These are phyloP conservation scores for Leptosomus discolor DNA, from an alignment of 2,113 vertebrate species.

Conservation along the genomic window DNA sequence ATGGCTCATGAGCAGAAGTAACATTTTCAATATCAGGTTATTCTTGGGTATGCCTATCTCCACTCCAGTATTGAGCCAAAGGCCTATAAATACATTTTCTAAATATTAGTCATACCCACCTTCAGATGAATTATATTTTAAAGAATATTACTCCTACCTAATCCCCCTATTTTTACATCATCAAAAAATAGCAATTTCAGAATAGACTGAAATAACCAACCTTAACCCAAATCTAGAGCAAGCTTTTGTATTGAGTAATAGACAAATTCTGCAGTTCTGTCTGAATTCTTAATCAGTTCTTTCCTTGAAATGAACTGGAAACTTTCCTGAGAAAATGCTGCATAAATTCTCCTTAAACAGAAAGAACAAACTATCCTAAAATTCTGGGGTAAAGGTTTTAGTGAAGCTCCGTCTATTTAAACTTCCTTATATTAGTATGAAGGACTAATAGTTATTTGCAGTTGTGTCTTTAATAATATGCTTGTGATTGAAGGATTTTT, in stretches of 20 bases:
- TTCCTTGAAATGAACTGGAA: not conserved
- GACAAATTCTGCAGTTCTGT: not conserved
- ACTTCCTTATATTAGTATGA: not conserved
- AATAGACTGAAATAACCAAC: constrained; percentile 20
- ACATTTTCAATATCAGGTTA: not conserved
- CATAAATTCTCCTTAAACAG: not conserved
- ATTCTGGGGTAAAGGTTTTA: not conserved
- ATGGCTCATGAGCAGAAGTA: not conserved
- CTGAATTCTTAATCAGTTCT: not conserved
- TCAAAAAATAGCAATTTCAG: not conserved
- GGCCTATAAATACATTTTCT: constrained; percentile 37
- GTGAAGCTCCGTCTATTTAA: not conserved
- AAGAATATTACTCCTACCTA: constrained; percentile 53
- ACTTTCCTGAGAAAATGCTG: not conserved
- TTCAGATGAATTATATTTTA: constrained; percentile 35
- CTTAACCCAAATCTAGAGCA: constrained; percentile 5
- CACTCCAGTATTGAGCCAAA: not conserved
- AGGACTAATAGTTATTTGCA: not conserved
- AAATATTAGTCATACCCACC: constrained; percentile 55
- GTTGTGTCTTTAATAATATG: not conserved
- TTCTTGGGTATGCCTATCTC: constrained; percentile 1
- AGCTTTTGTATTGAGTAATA: not conserved
- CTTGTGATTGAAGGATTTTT: not conserved
- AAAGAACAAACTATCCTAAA: not conserved
- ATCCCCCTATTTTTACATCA: constrained; percentile 46